Evolutionary conservation across 2,888 invertebrate species (phyloP), one percentile per base, ranked within the genome.

Genomic region (Vanessa cardui): DNA sequence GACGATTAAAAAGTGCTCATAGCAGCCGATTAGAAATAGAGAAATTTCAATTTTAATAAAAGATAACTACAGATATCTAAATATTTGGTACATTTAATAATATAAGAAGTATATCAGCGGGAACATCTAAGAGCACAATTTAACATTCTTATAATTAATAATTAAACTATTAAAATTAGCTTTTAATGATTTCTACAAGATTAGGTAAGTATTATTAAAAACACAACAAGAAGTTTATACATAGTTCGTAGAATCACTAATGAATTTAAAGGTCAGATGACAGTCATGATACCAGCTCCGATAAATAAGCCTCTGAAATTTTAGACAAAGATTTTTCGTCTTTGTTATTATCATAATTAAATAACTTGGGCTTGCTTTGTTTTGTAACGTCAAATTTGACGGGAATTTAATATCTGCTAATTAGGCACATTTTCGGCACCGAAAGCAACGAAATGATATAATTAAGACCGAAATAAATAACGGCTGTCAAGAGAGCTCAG

Each of bases 381-480:
- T 62, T 65, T 58, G 33, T 66, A 61, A 61, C 60, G 56, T 67
- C 58, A 65, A 70, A 64, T 66, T 70, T 67, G 69, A 67, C 64
- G 47, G 70, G 65, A 70, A 70, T 70, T 72, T 72, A 72, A 68
- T 69, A 70, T 66, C 62, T 31, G 58, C 67, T 70, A 73, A 72
- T 70, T 70, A 70, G 47, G 68, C 63, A 66, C 62, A 66, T 65
- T 73, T 70, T 66, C 59, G 62, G 64, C 64, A 59, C 49, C 66
- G 33, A 33, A 45, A 56, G 58, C 52, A 78, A 73, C 72, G 74
- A 75, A 77, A 77, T 80, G 79, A 81, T 82, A 83, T 86, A 85
- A 85, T 84, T 83, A 83, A 79, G 78, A 79, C 77, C 75, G 74
- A 81, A 84, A 88, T 87, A 86, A 88, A 86, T 87, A 85, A 85